Base-by-base conservation (phyloP, 2,797 vertebrate genomes). In the Sebastolobus alascanus region DNA sequence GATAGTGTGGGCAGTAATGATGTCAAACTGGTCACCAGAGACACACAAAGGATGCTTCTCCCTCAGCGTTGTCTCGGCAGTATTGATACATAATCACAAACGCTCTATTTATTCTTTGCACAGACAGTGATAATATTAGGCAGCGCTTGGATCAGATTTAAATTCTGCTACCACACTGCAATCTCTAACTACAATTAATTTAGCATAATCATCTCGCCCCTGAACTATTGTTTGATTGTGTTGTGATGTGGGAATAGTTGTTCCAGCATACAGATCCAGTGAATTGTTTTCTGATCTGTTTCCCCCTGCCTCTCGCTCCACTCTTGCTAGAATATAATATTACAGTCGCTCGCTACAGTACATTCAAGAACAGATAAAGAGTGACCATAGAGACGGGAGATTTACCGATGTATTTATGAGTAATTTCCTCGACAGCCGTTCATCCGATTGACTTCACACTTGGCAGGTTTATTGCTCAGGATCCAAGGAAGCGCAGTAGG, bases 201-300 rank as follows among this genome's bases (percentile, higher is more conserved):
- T 22, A 66, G 16, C 25, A 12, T 38, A 37, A 73, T 79, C 50
- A 66, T 50, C 54, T 66, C 0, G 22, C 29, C 38, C 60, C 11
- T 58, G 55, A 25, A 58, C 38, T 27, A n/a, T 33, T 58, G 14
- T 37, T 35, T 35, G 14, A 16, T 46, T 65, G 37, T 76, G 54
- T 46, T 75, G 35, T 56, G 37, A 71, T 72, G 29, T 58, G 60
- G 14, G 60, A 71, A 58, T 58, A 46, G 37, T 71, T 43, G 46
- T 25, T 77, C 46, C 75, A 20, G 68, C 13, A 33, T 52, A 56
- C 35, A 56, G 35, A 71, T 43, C 13, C 22, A 40, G 31, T 31
- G 11, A 54, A 18, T 25, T 13, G 14, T 40, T 55, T 63, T 55
- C n/a, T 16, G 5, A 52, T 61, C 20, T 11, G 59, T 38, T 22